Base-by-base conservation (phyloP, 2,113 vertebrate genomes). In the Eidolon helvum region DNA sequence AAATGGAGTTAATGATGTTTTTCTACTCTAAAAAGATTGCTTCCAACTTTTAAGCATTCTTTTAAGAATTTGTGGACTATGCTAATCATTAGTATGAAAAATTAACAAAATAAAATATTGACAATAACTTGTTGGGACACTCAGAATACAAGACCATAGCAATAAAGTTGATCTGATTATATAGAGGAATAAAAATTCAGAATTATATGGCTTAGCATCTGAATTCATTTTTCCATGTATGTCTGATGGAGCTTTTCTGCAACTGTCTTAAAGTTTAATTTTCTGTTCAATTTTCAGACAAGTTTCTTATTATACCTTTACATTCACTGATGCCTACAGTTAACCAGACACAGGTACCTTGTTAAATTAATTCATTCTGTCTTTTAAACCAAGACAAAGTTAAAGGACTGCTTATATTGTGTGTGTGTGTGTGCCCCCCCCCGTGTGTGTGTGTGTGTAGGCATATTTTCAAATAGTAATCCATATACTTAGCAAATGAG, bases 261-360 rank as follows among this genome's bases (percentile, higher is more conserved):
- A 91, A 48, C 5, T 78, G 4, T 57, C 24, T 84, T 95, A 77
- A 91, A 91, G 26, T 61, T 96, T 74, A 80, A 53, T 92, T 92
- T 93, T 65, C 71, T 97, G 92, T 97, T 96, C 97, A 48, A 97
- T 95, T 99, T 99, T 96, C 98, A 99, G 99, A 99, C 77, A 99
- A 98, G 22, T 99, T 99, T 97, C 55, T 99, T 96, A 99, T 99
- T 98, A 99, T 99, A 98, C 99, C 99, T 75, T 98, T 99, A 91
- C 99, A 99, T 98, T 99, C 99, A 50, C 94, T 99, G 98, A 99
- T 99, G 99, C 99, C 99, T 15, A 99, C 99, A 26, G 99, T 99
- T 96, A 99, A 99, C 98, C 99, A 99, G 99, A 99, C 99, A 40
- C 99, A 99, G 99, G 99, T 99, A 98, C 97, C 98, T 88, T 94